Conservation (phyloP, 2,888 invertebrate species). For the Ceramica pisi region DNA sequence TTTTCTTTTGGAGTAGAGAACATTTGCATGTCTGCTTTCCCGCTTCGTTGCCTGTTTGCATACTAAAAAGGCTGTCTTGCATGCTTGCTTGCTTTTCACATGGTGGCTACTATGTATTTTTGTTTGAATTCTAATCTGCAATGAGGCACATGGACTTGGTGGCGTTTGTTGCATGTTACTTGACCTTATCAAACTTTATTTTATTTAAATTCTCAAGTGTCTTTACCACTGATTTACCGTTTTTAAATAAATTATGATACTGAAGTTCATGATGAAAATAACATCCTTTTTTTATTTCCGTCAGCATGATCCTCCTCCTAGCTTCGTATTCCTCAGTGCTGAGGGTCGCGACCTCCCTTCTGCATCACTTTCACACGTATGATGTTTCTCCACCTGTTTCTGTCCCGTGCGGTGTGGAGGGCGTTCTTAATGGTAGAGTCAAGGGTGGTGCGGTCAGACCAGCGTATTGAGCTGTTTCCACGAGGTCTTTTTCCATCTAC, state of each 20-base stretch:
- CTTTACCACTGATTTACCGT: background rate
- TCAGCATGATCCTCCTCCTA: no score
- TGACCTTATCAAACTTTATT: background rate
- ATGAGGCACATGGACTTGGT: background rate
- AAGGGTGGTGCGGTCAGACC: no score
- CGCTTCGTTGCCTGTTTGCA: constrained; percentile 13
- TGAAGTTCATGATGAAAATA: no score
- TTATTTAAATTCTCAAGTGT: background rate
- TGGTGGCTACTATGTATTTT: background rate
- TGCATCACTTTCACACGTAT: no score
- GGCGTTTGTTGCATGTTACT: background rate
- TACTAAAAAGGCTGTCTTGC: background rate
- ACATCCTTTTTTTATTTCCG: no score
- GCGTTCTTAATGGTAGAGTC: no score
- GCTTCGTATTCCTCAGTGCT: no score
- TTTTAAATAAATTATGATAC: background rate
- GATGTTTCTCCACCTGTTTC: no score
- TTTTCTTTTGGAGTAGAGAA: constrained; percentile 3
- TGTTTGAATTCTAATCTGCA: constrained; percentile 6
- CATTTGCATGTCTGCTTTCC: constrained; percentile 18
- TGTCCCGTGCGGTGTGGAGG: no score
- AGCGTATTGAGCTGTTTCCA: no score
- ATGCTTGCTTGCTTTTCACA: constrained; percentile 15
- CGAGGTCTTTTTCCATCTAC: no score
- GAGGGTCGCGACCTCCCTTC: no score